Conservation (phyloP, 2,113 vertebrate species). For the Rhabdornis inornatus region DNA sequence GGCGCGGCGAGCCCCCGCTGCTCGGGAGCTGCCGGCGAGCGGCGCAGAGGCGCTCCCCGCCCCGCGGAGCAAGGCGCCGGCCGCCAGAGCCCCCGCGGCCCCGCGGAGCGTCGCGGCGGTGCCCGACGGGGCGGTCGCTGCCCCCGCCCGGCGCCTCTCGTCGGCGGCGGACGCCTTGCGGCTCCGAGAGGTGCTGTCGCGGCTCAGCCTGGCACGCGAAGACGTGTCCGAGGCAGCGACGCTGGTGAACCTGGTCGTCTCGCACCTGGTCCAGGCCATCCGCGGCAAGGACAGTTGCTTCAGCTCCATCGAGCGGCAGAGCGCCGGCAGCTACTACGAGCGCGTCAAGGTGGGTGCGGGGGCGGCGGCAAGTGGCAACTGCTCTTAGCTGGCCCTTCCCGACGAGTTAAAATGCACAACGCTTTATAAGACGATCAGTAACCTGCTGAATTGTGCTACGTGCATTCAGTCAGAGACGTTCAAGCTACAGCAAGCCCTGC, state of each 20-base stretch:
- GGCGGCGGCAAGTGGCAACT: background rate
- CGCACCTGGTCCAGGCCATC: background rate
- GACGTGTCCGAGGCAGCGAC: background rate
- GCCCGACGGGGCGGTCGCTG: background rate
- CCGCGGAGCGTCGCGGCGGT: background rate
- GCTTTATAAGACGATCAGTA: background rate
- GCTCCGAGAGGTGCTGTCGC: slow-evolving; percentile 16
- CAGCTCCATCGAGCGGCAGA: background rate
- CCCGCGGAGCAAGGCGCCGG: background rate
- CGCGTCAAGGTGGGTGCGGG: slow-evolving; percentile 66
- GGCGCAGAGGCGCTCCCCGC: background rate
- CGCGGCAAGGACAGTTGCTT: background rate
- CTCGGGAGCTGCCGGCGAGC: background rate
- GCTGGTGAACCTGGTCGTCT: slow-evolving; percentile 10
- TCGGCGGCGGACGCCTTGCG: background rate
- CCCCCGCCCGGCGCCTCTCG: fast-evolving
- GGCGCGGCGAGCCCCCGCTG: background rate
- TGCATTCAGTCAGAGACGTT: background rate
- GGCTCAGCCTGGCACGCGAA: background rate
- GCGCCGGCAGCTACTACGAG: slow-evolving; percentile 77
- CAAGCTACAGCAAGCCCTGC: background rate
- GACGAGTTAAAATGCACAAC: fast-evolving
- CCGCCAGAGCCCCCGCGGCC: background rate
- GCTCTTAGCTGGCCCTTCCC: background rate
- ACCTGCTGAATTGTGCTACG: too few relatives aligned